phyloP scores from a whole-genome alignment of 2,888 invertebrate genomes.

The Coecobrya sp. region DNA sequence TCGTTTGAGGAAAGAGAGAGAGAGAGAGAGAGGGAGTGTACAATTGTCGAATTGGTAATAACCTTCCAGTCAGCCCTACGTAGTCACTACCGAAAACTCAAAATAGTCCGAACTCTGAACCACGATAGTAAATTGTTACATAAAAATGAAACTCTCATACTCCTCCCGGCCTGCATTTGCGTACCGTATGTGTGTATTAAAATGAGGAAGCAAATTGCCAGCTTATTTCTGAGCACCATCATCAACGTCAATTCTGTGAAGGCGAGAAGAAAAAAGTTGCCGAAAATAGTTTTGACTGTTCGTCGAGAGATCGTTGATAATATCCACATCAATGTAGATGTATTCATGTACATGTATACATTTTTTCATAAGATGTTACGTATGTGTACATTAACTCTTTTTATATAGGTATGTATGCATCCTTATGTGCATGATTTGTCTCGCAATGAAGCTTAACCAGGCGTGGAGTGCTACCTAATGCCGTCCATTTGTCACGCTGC shows the following conservation, averaged over 20 bases:
- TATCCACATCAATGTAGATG: not conserved
- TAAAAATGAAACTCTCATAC: not conserved
- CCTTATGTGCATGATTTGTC: slow-evolving; percentile 66
- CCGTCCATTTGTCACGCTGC: slow-evolving; percentile 68
- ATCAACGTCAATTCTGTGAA: not conserved
- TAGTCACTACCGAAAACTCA: not conserved
- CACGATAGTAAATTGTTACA: not conserved
- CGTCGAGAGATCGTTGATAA: not conserved
- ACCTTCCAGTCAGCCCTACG: not conserved
- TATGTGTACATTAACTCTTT: not conserved
- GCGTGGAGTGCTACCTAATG: slow-evolving; percentile 52
- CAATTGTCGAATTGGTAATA: slow-evolving; percentile 35
- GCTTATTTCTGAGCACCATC: slow-evolving; percentile 31
- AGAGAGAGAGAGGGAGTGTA: slow-evolving; percentile 27
- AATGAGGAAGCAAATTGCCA: slow-evolving; percentile 57
- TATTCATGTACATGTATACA: not conserved
- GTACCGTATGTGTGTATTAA: slow-evolving; percentile 26
- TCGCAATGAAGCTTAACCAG: slow-evolving; percentile 67
- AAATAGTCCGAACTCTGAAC: slow-evolving; percentile 19
- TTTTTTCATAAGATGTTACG: not conserved
- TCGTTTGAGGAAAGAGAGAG: slow-evolving; percentile 13
- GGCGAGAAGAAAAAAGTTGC: slow-evolving; percentile 13
- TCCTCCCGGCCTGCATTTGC: not conserved
- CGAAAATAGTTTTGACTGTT: slow-evolving; percentile 25
- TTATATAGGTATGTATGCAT: not conserved